A percentile compares a stretch with the other conserved stretches of the same genome.
Evolutionary conservation across 2,797 vertebrate genomes (phyloP).

Genomic region (Diplodus puntazzo): DNA sequence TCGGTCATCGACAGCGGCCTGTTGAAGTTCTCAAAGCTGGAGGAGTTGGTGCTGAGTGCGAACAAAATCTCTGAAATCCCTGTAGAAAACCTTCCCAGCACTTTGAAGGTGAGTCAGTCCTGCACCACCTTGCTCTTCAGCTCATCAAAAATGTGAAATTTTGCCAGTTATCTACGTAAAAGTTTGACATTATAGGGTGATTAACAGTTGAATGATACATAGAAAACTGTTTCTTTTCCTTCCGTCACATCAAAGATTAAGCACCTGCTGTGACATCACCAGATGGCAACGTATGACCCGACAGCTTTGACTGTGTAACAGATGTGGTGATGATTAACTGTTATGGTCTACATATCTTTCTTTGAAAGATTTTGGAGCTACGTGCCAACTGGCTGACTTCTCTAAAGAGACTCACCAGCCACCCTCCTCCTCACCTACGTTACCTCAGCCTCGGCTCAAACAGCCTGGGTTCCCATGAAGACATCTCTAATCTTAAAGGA

Average conservation of each 20-base stretch:
- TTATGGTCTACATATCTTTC: not conserved
- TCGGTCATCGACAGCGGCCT: slow-evolving; percentile 83
- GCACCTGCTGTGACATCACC: not conserved
- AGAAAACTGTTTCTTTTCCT: not conserved
- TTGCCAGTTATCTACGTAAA: slow-evolving; percentile 5
- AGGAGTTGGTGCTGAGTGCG: slow-evolving; percentile 88
- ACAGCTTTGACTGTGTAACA: not conserved
- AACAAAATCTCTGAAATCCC: slow-evolving; percentile 86
- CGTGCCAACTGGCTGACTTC: slow-evolving; percentile 84
- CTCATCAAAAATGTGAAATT: not conserved
- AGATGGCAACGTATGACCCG: not conserved
- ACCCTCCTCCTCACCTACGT: slow-evolving; percentile 78
- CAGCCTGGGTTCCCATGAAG: slow-evolving; percentile 72
- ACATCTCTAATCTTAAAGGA: slow-evolving; percentile 76
- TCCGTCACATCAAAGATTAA: not conserved
- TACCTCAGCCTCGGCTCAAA: slow-evolving; percentile 89
- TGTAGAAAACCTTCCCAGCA: slow-evolving; percentile 83
- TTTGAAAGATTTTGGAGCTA: slow-evolving; percentile 89
- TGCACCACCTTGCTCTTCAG: not conserved
- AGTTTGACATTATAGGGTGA: not conserved
- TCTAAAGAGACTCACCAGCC: slow-evolving; percentile 77
- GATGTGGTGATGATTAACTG: slow-evolving; percentile 3
- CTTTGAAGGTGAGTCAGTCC: slow-evolving; percentile 82
- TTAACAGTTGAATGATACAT: not conserved
- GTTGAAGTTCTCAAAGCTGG: slow-evolving; percentile 86